A percentile compares a stretch with the other conserved stretches of the same genome.
Evolutionary conservation across 2,797 vertebrate genomes (phyloP).

Genomic region (Hippopotamyrus pictus): DNA sequence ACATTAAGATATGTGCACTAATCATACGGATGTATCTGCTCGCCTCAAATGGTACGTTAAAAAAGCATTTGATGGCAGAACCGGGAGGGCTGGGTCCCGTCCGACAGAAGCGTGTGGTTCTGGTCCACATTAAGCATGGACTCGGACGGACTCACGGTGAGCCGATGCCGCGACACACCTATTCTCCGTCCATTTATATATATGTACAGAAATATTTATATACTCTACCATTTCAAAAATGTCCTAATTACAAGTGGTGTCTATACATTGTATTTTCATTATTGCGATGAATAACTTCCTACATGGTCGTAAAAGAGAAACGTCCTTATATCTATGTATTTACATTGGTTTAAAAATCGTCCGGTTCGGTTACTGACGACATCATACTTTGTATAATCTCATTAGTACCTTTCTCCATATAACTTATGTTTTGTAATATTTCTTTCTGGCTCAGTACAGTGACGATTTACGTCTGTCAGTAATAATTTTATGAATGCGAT

Average conservation of each 20-base stretch:
- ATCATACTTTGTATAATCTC: slow-evolving; percentile 66
- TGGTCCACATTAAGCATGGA: slow-evolving; percentile 66
- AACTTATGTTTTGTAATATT: slow-evolving; percentile 73
- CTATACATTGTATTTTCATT: slow-evolving; percentile 88
- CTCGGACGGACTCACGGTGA: slow-evolving; percentile 64
- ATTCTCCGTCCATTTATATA: slow-evolving; percentile 50
- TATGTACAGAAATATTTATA: slow-evolving; percentile 56
- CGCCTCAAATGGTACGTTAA: slow-evolving; percentile 68
- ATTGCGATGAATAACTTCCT: slow-evolving; percentile 98
- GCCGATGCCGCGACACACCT: slow-evolving; percentile 46
- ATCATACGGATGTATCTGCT: slow-evolving; percentile 69
- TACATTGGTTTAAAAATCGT: slow-evolving; percentile 96
- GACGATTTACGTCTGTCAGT: slow-evolving; percentile 41
- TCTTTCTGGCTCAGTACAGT: slow-evolving; percentile 64
- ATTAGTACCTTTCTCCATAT: slow-evolving; percentile 66
- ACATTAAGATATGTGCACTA: slow-evolving; percentile 46
- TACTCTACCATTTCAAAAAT: slow-evolving; percentile 46
- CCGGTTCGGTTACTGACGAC: slow-evolving; percentile 71
- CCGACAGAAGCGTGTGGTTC: slow-evolving; percentile 60
- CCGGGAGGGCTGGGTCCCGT: slow-evolving; percentile 48
- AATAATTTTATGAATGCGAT: slow-evolving; percentile 45
- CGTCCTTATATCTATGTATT: slow-evolving; percentile 85
- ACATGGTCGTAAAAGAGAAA: slow-evolving; percentile 97
- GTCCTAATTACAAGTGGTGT: slow-evolving; percentile 85
- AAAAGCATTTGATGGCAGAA: slow-evolving; percentile 44